Evolutionary conservation across 2,797 vertebrate genomes (phyloP).

Genomic region (Dryobates pubescens): DNA sequence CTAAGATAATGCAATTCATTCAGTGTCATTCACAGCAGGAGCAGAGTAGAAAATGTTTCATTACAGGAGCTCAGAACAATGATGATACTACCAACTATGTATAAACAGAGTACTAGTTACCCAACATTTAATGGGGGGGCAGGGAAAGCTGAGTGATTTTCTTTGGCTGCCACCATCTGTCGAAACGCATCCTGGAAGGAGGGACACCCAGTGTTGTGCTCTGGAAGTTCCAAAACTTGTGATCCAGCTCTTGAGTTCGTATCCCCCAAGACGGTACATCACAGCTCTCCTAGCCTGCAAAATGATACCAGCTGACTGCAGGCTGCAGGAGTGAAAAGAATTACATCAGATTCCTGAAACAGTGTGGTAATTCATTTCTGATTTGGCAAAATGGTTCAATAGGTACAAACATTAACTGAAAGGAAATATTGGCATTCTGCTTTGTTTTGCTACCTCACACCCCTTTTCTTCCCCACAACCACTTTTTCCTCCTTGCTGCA

Average conservation of each 20-base stretch:
- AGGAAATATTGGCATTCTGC: constrained; percentile 13
- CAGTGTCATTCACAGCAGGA: constrained; percentile 22
- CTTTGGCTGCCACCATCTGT: not conserved
- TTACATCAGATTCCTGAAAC: constrained; percentile 29
- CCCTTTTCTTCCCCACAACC: not conserved
- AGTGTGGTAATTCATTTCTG: constrained; percentile 37
- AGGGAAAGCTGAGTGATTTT: not conserved
- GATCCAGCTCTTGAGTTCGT: not conserved
- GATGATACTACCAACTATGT: not conserved
- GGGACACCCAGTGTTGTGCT: not conserved
- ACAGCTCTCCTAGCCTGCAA: not conserved
- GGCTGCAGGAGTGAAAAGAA: not conserved
- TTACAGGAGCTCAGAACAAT: constrained; percentile 11
- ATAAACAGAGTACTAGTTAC: not conserved
- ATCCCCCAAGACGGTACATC: constrained; percentile 10
- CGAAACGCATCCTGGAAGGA: not conserved
- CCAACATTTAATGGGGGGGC: not conserved
- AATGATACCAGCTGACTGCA: constrained; percentile 33
- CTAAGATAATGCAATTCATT: constrained; percentile 29
- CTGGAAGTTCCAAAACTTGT: not conserved
- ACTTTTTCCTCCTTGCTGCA: not conserved
- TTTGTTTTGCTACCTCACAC: not conserved
- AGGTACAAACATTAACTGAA: not conserved
- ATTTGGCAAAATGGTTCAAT: constrained; percentile 29
- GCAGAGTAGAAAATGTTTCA: constrained; percentile 18